Base-by-base conservation (phyloP, 2,888 invertebrate species). In the Xestia rhomboidea region DNA sequence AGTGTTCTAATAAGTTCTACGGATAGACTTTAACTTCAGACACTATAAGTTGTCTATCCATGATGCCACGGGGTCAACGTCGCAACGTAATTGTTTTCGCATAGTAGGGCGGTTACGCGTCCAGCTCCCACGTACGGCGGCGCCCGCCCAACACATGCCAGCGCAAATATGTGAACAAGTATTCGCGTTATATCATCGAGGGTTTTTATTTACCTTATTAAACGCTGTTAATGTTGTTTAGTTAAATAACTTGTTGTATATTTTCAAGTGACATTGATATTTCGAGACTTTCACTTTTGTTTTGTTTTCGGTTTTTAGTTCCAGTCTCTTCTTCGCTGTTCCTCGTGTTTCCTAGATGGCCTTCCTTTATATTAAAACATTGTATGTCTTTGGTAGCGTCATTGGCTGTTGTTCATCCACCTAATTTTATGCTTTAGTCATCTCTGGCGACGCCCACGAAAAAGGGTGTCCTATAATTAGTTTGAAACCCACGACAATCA, bases 61-160 rank as follows among this genome's bases (percentile, higher is more conserved):
- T 83, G 60, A 72, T 81, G 76, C 64, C 70, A 73, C 72, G 80
- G 83, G 83, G 69, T 67, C 73, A 68, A 57, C 71, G 71, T 78
- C 64, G 87, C 73, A 79, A 81, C 81, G 76, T 83, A 82, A 88
- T 86, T 86, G 89, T 86, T 88, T 89, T 87, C 83, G 85, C 87
- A 89, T 88, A 81, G 82, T 88, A 88, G 88, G 86, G 87, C 87
- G 87, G 80, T 87, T 89, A 88, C 88, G 84, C 77, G 81, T 79
- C 77, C 81, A 72, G 68, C 89, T 72, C 83, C 88, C 89, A 89
- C 88, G 89, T 89, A 81, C 83, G 70, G 77, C 80, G 86, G 82
- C 79, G 89, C 83, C 87, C 83, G 81, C 84, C 77, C 81, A 81
- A 79, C 83, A 83, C 78, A 81, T 85, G 81, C 84, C 83, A 81